A percentile compares a stretch with the other conserved stretches of the same genome.
Evolutionary conservation across 2,797 vertebrate species (phyloP).

Genomic region (Anguilla obscura): DNA sequence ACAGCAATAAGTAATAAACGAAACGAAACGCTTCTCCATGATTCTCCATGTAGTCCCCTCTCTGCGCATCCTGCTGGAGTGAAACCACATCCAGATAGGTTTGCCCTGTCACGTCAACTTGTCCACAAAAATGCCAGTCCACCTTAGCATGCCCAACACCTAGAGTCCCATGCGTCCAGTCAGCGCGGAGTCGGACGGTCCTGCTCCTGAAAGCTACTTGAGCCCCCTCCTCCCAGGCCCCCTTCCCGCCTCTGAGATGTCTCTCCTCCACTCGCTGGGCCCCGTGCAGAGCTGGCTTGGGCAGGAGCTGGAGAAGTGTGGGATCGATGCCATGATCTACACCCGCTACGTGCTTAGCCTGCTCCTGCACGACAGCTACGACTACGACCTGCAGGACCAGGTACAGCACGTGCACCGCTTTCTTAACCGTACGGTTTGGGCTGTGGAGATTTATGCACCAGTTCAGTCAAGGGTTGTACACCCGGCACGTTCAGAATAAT

Average conservation of each 20-base stretch:
- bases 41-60: conserved; percentile 82
- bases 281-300: conserved; percentile 99
- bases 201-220: conserved; percentile 88
- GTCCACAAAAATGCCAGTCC: conserved; percentile 77
- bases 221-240: conserved; percentile 79
- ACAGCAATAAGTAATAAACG: conserved; percentile 72
- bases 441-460: background rate
- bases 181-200: conserved; percentile 87
- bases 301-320: conserved; percentile 99
- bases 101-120: conserved; percentile 65
- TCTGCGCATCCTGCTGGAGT: conserved; percentile 82
- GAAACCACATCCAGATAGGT: conserved; percentile 77
- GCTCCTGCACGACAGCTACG: conserved; percentile 97
- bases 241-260: conserved; percentile 90
- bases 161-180: conserved; percentile 94
- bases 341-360: conserved; percentile 98
- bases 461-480: background rate
- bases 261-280: conserved; percentile 95
- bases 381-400: conserved; percentile 99
- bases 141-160: conserved; percentile 85
- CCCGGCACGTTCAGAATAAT: background rate
- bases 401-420: conserved; percentile 62
- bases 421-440: background rate
- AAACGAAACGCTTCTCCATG: conserved; percentile 71
- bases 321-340: conserved; percentile 99